Base-by-base conservation (phyloP, 2,888 invertebrate species). In the Ophion ventricosus region DNA sequence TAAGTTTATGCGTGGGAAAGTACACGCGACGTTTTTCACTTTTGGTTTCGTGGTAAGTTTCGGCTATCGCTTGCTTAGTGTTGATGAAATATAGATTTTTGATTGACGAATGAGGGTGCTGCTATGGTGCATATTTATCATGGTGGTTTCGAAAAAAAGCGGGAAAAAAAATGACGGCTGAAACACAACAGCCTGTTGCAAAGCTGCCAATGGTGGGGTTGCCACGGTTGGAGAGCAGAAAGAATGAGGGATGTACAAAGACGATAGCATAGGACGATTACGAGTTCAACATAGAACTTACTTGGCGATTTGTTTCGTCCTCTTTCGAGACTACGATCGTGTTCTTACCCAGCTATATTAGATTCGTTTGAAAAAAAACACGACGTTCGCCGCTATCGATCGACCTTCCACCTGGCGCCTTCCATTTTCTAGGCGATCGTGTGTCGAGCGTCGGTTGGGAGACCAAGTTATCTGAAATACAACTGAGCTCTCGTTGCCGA, bases 361-460 rank as follows among this genome's bases (percentile, higher is more conserved):
- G 90, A 89, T 87, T 90, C 85, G 86, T 90, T 89, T 88, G 88
- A 49, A 67, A 82, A 86, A 87, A 84, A 80, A 84, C 88, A 90
- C 90, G 89, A 87, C 80, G 85, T 85, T 82, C 67, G 29, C 72
- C 72, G 75, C 54, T 82, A 70, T 54, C 86, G 72, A 64, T 79
- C n/a, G n/a, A n/a, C n/a, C n/a, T n/a, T 56, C 57, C 26, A 64
- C 72, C 83, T 56, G 69, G 76, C 75, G 72, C 73, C 79, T 54
- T 61, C 40, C n/a, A 49, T 14, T 17, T 49, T 17, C 49, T 49
- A 17, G 11, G 4, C 17, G 49, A 49, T 49, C 49, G 14, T 49
- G 14, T 49, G 49, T 49, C 49, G 4, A 49, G 49, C 49, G 49
- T 49, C 17, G 49, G 17, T 49, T 49, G 17, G 17, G 49, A 49